Base-by-base conservation (phyloP, 2,113 vertebrate species). In the Dasyprocta punctata region DNA sequence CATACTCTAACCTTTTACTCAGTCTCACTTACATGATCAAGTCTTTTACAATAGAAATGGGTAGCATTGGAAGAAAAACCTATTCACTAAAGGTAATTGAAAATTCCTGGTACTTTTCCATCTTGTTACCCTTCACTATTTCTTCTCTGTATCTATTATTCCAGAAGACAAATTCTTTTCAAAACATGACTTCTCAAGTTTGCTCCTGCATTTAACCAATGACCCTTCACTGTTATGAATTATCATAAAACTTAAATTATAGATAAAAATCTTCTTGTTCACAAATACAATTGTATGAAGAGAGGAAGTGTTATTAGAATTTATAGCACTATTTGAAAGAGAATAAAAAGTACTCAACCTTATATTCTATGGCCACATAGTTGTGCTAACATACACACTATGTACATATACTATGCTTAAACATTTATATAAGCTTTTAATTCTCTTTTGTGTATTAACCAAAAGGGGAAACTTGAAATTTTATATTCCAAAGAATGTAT, bases 61-160 rank as follows among this genome's bases (percentile, higher is more conserved):
- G 95, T 94, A 94, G 12, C 88, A 90, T 95, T 60, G 86, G 73
- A 95, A 97, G 90, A 98, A 97, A 97, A 92, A 67, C 86, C 96
- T 96, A 89, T 98, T 97, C 95, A 86, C 85, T 94, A 83, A 94
- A 89, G 85, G 87, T 89, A 98, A 97, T 96, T 96, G 97, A 97
- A 98, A 98, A 98, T 93, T 49, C 75, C 60, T 96, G 4, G n/a
- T 92, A 7, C 41, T 96, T 95, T 54, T 95, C 63, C 87, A 89
- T 92, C 90, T 88, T 73, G 20, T 88, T 92, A 60, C 17, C 41
- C 67, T 90, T 85, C 41, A 97, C 63, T 49, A 49, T 93, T 96
- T 94, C 58, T 75, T 96, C 60, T 92, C 85, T 54, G 58, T 91
- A 94, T 69, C 88, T 73, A 90, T 97, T 96, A 96, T 93, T 95